Base-by-base conservation (phyloP, 2,888 invertebrate species). In the Apeira syringaria region DNA sequence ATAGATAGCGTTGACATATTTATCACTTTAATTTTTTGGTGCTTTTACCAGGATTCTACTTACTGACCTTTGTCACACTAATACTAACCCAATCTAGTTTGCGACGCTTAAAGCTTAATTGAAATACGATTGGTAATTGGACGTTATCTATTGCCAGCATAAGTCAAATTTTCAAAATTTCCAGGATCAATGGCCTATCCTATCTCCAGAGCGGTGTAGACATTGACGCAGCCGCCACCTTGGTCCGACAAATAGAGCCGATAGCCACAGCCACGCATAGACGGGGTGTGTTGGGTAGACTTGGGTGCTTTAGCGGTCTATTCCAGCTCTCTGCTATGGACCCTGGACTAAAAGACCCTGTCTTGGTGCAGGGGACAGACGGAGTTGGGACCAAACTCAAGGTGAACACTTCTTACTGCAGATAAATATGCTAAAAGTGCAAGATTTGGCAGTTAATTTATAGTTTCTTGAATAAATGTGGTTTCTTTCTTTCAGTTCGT, bases 301-400 rank as follows among this genome's bases (percentile, higher is more conserved):
- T 99, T 39, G 99, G 99, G 11, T 96, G 97, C 44, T 99, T 97
- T 86, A 99, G 98, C 15, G 99, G 98, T 0, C 90, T 98, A 7
- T 98, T 99, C 85, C 98, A 98, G 67, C 79, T 95, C 8, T 94
- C 94, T 37, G 93, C 94, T 4, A 94, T 94, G 56, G 81, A 86
- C 59, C 75, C 84, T 0, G 63, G 67, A 8, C 93, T 94, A 55
- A 92, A 91, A 54, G 96, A 97, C 73, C 97, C 98, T 0, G 91
- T 98, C 10, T 85, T 99, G 1, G 97, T 99, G 8, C 97, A 98
- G 50, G 97, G 98, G 0, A 97, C 98, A 0, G 98, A 98, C 69
- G 99, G 99, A 0, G 98, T 99, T 26, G 99, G 99, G 1, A 98
- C 99, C 3, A 99, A 99, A 82, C 91, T 99, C 1, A 97, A 97